Conservation (phyloP, 1,140 invertebrate species). For the Bradysia coprophila region DNA sequence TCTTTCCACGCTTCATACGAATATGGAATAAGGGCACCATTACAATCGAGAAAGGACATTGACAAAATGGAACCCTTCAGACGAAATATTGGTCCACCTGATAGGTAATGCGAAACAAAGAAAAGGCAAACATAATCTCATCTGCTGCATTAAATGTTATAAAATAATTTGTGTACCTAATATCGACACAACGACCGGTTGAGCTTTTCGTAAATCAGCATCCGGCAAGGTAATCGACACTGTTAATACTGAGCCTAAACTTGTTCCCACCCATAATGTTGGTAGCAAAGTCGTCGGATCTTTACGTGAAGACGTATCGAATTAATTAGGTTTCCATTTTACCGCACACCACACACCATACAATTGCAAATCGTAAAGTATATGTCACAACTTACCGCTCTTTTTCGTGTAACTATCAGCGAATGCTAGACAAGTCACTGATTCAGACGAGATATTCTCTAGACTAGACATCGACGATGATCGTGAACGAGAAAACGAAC, state of each 20-base stretch:
- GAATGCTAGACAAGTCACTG: conserved; percentile 89
- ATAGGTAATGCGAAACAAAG: neutral
- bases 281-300: conserved; percentile 55
- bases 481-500: conserved; percentile 84
- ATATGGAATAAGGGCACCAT: conserved; percentile 67
- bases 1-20: conserved; percentile 77
- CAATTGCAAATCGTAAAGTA: too few relatives aligned
- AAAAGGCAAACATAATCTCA: neutral
- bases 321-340: too few relatives aligned
- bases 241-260: conserved; percentile 83
- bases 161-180: conserved; percentile 48
- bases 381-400: conserved; percentile 70
- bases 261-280: conserved; percentile 91
- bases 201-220: conserved; percentile 57
- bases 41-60: conserved; percentile 90
- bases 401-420: conserved; percentile 90
- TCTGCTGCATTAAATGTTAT: neutral
- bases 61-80: conserved; percentile 83
- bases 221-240: conserved; percentile 75
- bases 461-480: conserved; percentile 94
- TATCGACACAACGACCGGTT: conserved; percentile 78
- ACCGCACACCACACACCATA: too few relatives aligned
- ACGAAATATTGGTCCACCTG: conserved; percentile 81
- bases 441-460: conserved; percentile 90
- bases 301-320: conserved; percentile 16